Evolutionary conservation across 2,888 invertebrate genomes (phyloP), one percentile per base, ranked within the genome.

Genomic region (Callinectes sapidus): DNA sequence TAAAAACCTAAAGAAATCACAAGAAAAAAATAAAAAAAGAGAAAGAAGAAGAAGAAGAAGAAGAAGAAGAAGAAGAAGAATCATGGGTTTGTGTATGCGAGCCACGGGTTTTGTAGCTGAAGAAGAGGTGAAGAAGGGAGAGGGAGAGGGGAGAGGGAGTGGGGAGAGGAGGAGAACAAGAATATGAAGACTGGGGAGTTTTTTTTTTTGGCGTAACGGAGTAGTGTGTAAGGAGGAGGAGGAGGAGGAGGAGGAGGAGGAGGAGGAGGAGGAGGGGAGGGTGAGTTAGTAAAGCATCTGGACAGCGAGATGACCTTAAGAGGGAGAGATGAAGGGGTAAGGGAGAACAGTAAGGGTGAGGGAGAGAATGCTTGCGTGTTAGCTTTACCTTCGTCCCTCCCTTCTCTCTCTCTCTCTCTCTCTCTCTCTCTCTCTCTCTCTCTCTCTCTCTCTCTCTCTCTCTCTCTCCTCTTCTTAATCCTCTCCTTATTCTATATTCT

Each of bases 251-350:
- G 28, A 28, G 71, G 71, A 71, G 71, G 71, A 77, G 71, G 71
- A 77, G 71, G 71, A 71, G n/a, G 71, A 71, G 71, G 71, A 71
- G 71, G 71, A 71, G 71, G 71, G 10, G 28, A n/a, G n/a, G 71
- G 71, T 10, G 71, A 28, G 71, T 77, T 77, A 77, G 71, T 28
- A 77, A 77, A 28, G 71, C 71, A 77, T 77, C 71, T 77, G 71
- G 71, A 28, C 28, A 77, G 71, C 71, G 71, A 77, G n/a, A 77
- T 1, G 71, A 28, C 71, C 71, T 28, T 28, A 77, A 77, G 71
- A 77, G 32, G 32, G 71, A 77, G 28, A n/a, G n/a, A 3, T 77
- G 13, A 13, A 2, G 35, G 81, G 32, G 81, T 14, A 32, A 81
- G 81, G 81, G 81, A 81, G 48, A 48, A 10, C 48, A 48, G 35